Base-by-base conservation (phyloP, 2,888 invertebrate species). In the Cheilosia variabilis region DNA sequence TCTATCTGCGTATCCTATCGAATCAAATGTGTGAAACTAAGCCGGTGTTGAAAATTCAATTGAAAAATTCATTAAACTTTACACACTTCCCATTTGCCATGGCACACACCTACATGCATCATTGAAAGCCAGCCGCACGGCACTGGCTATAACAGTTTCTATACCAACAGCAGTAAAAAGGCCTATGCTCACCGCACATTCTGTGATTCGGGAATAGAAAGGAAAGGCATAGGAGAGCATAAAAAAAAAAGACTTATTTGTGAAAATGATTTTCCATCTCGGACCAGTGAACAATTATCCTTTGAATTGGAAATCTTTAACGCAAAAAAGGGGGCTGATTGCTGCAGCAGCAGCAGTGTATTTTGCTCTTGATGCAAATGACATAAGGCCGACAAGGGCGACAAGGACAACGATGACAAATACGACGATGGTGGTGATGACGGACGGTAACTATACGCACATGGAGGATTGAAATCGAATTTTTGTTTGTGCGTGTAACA, bases 201-300 rank as follows among this genome's bases (percentile, higher is more conserved):
- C 58, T 41, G 10, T 41, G 10, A 47, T 60, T 60, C 57, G 69
- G 65, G 17, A n/a, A 52, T 53, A 17, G 47, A 37, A 47, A 57
- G 47, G 34, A 37, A 24, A 22, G 47, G 41, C 19, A 17, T 17
- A 47, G 10, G 6, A 15, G 7, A 31, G 34, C 4, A n/a, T n/a
- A 17, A 60, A 47, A 24, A 73, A 47, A 62, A 73, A 22, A 57
- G 66, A 71, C 45, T 52, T 86, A 76, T 86, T 86, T 86, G 84
- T 80, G 76, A 81, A 86, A 86, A 86, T 86, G 81, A 86, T 86
- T 86, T 86, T 81, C 76, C 72, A 81, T 86, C 57, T 55, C 86
- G 50, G 58, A 81, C 86, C 90, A 90, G 87, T 90, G 90, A 89
- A 87, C 90, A 90, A 90, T 90, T 89, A 90, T 87, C 87, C 89